A percentile compares a stretch with the other conserved stretches of the same genome.
Evolutionary conservation across 2,113 vertebrate species (phyloP).

Genomic region (Puma concolor): DNA sequence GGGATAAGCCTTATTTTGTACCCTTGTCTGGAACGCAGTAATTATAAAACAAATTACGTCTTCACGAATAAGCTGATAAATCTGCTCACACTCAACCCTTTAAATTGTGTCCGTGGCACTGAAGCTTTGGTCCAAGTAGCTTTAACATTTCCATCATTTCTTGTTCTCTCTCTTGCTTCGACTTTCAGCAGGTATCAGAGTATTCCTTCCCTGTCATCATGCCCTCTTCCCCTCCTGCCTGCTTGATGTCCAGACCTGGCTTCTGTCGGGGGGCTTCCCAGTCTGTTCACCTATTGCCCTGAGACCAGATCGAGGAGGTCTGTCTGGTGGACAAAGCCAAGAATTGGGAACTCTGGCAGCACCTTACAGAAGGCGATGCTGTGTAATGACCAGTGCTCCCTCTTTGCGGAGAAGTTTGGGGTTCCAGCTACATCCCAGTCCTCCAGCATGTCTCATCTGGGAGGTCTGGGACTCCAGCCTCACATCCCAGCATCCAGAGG

Average conservation of each 20-base stretch:
- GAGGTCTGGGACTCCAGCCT: not conserved
- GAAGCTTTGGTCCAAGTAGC: not conserved
- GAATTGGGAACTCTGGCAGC: not conserved
- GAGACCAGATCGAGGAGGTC: not conserved
- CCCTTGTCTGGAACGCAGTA: too few relatives aligned
- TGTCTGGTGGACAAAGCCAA: not conserved
- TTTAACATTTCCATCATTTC: not conserved
- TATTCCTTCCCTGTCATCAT: not conserved
- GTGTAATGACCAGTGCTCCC: not conserved
- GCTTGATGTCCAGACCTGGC: not conserved
- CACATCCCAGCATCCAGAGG: not conserved
- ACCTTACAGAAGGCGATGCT: not conserved
- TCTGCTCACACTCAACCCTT: not conserved
- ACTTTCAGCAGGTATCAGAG: not conserved
- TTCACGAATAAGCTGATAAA: not conserved
- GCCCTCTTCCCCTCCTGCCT: not conserved
- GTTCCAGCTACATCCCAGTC: not conserved
- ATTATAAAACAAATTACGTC: not conserved
- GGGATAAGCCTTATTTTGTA: not conserved
- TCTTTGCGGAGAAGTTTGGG: not conserved
- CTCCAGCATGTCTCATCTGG: not conserved
- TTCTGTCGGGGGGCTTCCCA: not conserved
- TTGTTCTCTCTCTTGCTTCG: not conserved
- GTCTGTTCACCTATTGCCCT: not conserved
- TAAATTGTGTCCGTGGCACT: not conserved